Evolutionary conservation across 2,888 invertebrate genomes (phyloP).

Genomic region (Apomyelois bistriatella): DNA sequence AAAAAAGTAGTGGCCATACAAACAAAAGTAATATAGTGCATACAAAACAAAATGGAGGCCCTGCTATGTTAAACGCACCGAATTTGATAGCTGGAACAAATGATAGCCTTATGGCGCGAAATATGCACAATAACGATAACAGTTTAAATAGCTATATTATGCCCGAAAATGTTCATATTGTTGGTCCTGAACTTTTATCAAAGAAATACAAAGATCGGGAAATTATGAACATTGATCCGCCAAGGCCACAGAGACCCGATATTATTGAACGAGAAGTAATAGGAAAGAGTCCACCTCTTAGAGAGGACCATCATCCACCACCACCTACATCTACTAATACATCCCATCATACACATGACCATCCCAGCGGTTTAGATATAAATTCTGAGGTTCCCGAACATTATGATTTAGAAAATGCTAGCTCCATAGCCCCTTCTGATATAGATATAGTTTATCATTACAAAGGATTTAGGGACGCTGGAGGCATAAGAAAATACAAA

Average conservation of each 20-base stretch:
- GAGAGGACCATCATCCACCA: constrained; percentile 89
- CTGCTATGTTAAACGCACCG: constrained; percentile 84
- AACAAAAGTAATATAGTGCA: constrained; percentile 85
- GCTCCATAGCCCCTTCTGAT: constrained; percentile 98
- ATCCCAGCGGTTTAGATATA: constrained; percentile 86
- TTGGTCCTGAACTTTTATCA: constrained; percentile 91
- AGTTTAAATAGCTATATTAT: constrained; percentile 85
- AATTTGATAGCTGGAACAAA: constrained; percentile 83
- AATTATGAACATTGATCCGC: constrained; percentile 84
- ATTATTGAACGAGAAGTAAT: constrained; percentile 95
- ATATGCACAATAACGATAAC: constrained; percentile 85
- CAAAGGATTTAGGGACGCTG: constrained; percentile 93
- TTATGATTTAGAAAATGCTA: constrained; percentile 97
- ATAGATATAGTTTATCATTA: constrained; percentile 98
- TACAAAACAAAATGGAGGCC: constrained; percentile 88
- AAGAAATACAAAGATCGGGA: constrained; percentile 95
- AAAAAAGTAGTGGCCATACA: constrained; percentile 85
- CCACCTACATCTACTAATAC: constrained; percentile 87
- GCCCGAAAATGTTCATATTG: constrained; percentile 85
- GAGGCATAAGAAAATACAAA: constrained; percentile 92
- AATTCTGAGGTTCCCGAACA: constrained; percentile 92
- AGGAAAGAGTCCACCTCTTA: constrained; percentile 88
- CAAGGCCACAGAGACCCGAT: constrained; percentile 92
- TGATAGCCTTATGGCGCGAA: constrained; percentile 84
- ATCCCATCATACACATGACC: constrained; percentile 86